Evolutionary conservation across 1,140 invertebrate genomes (phyloP), one percentile per base, ranked within the genome.

Genomic region (Lutraria rhynchaena): DNA sequence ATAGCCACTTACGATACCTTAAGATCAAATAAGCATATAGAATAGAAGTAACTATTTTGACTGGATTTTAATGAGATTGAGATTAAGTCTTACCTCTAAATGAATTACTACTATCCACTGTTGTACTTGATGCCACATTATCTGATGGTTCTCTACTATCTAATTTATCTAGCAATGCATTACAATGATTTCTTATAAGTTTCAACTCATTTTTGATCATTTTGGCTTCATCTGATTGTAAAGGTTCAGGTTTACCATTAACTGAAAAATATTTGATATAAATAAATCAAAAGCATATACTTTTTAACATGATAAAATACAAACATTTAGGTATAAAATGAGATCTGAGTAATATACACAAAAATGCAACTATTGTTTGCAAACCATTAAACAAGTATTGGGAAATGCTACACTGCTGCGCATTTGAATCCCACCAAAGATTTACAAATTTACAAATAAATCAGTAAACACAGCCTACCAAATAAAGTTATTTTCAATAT

Each of bases 401-500:
- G n/a, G n/a, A n/a, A n/a, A n/a, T n/a, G n/a, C n/a, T n/a, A n/a
- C n/a, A n/a, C n/a, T n/a, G n/a, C n/a, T n/a, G n/a, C n/a, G n/a
- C n/a, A n/a, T n/a, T n/a, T n/a, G n/a, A n/a, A n/a, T n/a, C n/a
- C n/a, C n/a, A n/a, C n/a, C n/a, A n/a, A n/a, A n/a, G n/a, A n/a
- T n/a, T n/a, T n/a, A n/a, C n/a, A n/a, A n/a, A n/a, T n/a, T n/a
- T n/a, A n/a, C n/a, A n/a, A n/a, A n/a, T n/a, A n/a, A n/a, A n/a
- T n/a, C n/a, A n/a, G n/a, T 22, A 19, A 19, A 11, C 9, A 29
- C 93, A 89, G 88, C 89, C 90, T 89, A 93, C 92, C 92, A 90
- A 95, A 93, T 71, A 96, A 93, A 82, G 94, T 94, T 31, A 96
- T 92, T 90, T 95, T 95, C 57, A 96, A 89, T 83, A 95, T 94